Percentiles rank a stretch among this genome's conserved stretches.
Conservation (phyloP, 1,140 invertebrate genomes). For the Dendroctonus ponderosae region DNA sequence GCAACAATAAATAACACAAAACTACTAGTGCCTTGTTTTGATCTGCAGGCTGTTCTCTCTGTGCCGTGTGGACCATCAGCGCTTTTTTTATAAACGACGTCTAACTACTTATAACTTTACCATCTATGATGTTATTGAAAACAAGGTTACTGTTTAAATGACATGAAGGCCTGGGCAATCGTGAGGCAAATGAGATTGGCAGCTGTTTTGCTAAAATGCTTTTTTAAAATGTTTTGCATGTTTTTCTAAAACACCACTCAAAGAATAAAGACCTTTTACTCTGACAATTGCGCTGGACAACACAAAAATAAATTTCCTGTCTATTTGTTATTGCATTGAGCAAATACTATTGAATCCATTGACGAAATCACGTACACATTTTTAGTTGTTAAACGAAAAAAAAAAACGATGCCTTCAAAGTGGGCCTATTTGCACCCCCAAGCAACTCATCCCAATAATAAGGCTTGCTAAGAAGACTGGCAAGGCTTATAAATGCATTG, state of each 20-base stretch:
- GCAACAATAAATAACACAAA: not conserved
- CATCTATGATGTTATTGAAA: constrained; percentile 43
- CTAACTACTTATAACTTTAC: constrained; percentile 46
- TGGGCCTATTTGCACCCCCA: too few relatives aligned
- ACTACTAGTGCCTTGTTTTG: constrained; percentile 13
- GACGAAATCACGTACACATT: too few relatives aligned
- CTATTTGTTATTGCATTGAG: constrained; percentile 45
- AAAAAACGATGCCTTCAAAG: too few relatives aligned
- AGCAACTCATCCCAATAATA: too few relatives aligned
- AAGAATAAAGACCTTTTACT: constrained; percentile 39
- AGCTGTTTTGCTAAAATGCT: too few relatives aligned
- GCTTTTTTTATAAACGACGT: constrained; percentile 44
- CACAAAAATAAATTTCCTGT: constrained; percentile 51
- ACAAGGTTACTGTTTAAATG: constrained; percentile 49
- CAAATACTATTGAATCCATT: too few relatives aligned
- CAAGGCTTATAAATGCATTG: too few relatives aligned
- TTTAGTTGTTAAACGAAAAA: too few relatives aligned
- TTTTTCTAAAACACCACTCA: constrained; percentile 10
- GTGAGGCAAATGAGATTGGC: constrained; percentile 52
- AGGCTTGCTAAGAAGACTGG: too few relatives aligned
- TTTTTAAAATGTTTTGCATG: too few relatives aligned
- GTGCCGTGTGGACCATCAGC: constrained; percentile 40
- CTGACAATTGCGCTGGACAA: constrained; percentile 51
- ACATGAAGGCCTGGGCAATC: constrained; percentile 50
- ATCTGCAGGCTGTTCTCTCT: constrained; percentile 44